Percentiles rank a stretch among this genome's conserved stretches.
Evolutionary conservation across 2,888 invertebrate genomes (phyloP).

Genomic region (Troides oblongomaculatus): DNA sequence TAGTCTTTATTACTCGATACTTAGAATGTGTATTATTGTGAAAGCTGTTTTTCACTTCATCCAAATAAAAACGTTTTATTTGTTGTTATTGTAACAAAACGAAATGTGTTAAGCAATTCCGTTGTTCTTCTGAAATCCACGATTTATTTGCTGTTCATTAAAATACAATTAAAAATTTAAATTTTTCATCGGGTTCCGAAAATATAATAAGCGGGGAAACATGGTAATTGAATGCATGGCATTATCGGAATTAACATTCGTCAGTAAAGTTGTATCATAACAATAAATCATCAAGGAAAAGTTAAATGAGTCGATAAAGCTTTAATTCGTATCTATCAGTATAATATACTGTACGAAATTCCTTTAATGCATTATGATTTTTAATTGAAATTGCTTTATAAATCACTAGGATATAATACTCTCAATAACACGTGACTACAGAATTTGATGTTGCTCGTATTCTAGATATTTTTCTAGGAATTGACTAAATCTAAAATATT

Average conservation of each 20-base stretch:
- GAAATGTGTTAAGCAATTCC: constrained; percentile 1
- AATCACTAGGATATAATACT: not conserved
- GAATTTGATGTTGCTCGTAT: not conserved
- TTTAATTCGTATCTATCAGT: constrained; percentile 1
- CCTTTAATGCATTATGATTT: not conserved
- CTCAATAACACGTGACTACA: not conserved
- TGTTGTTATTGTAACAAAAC: too few relatives aligned
- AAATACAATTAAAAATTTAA: constrained; percentile 42
- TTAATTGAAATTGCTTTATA: not conserved
- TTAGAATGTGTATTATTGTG: too few relatives aligned
- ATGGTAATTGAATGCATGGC: constrained; percentile 40
- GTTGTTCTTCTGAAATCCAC: constrained; percentile 21
- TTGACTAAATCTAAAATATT: constrained; percentile 70
- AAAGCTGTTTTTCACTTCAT: too few relatives aligned
- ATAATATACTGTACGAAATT: constrained; percentile 15
- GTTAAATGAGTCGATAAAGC: constrained; percentile 3
- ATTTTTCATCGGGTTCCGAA: constrained; percentile 47
- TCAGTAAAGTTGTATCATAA: constrained; percentile 46
- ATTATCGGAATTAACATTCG: constrained; percentile 63
- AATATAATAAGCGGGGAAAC: constrained; percentile 49
- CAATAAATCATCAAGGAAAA: constrained; percentile 6
- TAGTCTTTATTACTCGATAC: too few relatives aligned
- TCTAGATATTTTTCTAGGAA: constrained; percentile 39
- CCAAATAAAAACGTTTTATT: too few relatives aligned
- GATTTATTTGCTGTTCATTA: constrained; percentile 34